Base-by-base conservation (phyloP, 2,113 vertebrate species). In the Sterna hirundo region DNA sequence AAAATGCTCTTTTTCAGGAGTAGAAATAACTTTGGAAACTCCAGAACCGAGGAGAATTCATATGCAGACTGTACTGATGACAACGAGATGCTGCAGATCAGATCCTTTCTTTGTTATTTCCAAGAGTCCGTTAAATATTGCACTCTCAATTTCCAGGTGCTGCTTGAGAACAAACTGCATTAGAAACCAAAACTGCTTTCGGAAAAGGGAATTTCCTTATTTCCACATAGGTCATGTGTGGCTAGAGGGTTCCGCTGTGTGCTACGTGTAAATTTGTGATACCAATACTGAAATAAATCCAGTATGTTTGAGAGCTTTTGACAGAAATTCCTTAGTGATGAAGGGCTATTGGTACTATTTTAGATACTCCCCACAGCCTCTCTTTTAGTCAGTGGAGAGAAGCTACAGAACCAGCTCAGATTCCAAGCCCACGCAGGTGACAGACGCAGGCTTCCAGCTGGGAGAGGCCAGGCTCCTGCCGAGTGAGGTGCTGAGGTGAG, bases 91-190 rank as follows among this genome's bases (percentile, higher is more conserved):
- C 94, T 97, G 97, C 91, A 95, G 64, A 70, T 85, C 25, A 77
- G 40, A 83, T 72, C 40, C 49, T 61, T 92, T 65, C 71, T 86
- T 84, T 82, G 55, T 81, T 84, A 71, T 30, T 93, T 81, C 68
- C 61, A 51, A 19, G 70, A 87, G 49, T 27, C 89, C 5, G 13
- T 94, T 84, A 65, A 80, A 80, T 86, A 85, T 68, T 95, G 87
- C 82, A 96, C 75, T 91, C 88, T 85, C 81, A 47, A 10, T 77
- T 90, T 95, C 47, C 96, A 96, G 89, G 92, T 95, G 94, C 89
- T 97, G 89, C 91, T 82, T 89, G 81, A 89, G 76, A 79, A 88
- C 62, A 90, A 70, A 88, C 44, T 60, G 46, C 75, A 22, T 91
- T 65, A 91, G 65, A 49, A 94, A 95, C 91, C 84, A 93, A 91